phyloP scores from a whole-genome alignment of 2,888 invertebrate species.

The Tuberolachnus salignus region DNA sequence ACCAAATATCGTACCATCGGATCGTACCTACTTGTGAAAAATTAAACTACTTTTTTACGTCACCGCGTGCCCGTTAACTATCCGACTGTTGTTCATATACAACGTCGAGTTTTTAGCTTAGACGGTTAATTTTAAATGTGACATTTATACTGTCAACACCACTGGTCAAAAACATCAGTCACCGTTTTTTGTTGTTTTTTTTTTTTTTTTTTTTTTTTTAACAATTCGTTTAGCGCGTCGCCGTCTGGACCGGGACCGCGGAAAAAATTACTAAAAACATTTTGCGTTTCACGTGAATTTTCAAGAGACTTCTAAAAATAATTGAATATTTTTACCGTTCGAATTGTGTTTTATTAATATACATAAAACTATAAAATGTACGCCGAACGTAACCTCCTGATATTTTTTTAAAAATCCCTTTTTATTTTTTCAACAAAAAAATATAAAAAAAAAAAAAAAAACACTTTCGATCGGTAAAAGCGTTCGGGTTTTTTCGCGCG shows the following conservation, averaged over 20 bases:
- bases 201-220: conserved; percentile 4
- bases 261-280: neutral
- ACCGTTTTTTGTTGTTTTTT: neutral
- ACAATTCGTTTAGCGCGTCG: neutral
- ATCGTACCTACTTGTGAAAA: too few species aligned
- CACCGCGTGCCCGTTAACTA: too few species aligned
- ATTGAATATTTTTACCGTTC: neutral
- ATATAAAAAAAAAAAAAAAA: too few species aligned
- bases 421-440: too few species aligned
- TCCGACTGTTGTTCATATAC: too few species aligned
- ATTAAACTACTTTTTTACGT: too few species aligned
- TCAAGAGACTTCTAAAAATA: neutral
- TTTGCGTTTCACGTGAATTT: neutral
- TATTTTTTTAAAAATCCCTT: neutral
- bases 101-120: too few species aligned
- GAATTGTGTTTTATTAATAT: neutral
- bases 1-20: too few species aligned
- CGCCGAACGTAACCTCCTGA: neutral
- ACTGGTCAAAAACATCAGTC: neutral
- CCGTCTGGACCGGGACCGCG: too few species aligned
- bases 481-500: too few species aligned
- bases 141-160: conserved; percentile 8
- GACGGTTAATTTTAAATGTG: conserved; percentile 28
- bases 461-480: neutral
- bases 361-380: too few species aligned